Conservation (phyloP, 2,113 vertebrate genomes). For the Epinephelus moara region DNA sequence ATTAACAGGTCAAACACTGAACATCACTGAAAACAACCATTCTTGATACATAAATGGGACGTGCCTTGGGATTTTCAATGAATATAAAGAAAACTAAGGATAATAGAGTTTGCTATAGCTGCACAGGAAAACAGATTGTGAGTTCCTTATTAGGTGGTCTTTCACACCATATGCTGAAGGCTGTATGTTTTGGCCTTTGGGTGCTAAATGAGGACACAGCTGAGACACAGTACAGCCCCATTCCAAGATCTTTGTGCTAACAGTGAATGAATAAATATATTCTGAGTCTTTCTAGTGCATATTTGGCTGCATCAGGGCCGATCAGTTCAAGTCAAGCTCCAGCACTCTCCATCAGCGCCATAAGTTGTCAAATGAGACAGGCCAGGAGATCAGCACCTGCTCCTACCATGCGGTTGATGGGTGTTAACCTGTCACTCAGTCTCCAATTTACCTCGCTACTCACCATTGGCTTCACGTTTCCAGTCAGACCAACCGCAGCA, state of each 20-base stretch:
- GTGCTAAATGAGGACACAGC: conserved; percentile 4
- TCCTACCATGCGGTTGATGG: conserved; percentile 46
- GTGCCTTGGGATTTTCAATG: not conserved
- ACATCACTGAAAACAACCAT: not conserved
- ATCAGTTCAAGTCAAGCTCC: conserved; percentile 67
- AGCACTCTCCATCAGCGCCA: conserved; percentile 50
- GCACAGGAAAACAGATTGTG: conserved; percentile 1
- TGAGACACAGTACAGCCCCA: not conserved
- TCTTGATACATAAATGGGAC: not conserved
- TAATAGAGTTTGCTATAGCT: not conserved
- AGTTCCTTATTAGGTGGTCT: not conserved
- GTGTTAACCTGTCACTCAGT: conserved; percentile 71
- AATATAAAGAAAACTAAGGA: not conserved
- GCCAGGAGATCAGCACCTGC: conserved; percentile 74
- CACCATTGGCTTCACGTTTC: conserved; percentile 42
- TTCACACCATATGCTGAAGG: not conserved
- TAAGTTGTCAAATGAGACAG: conserved; percentile 65
- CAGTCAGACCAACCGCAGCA: conserved; percentile 41
- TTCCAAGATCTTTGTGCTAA: not conserved
- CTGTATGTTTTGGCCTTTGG: not conserved
- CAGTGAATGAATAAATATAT: conserved; percentile 21
- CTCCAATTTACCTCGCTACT: conserved; percentile 46
- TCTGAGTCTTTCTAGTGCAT: conserved; percentile 34
- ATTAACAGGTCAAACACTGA: not conserved
- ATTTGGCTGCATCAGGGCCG: conserved; percentile 46